Base-by-base conservation (phyloP, 2,888 invertebrate species). In the Trachelus troglodyta region DNA sequence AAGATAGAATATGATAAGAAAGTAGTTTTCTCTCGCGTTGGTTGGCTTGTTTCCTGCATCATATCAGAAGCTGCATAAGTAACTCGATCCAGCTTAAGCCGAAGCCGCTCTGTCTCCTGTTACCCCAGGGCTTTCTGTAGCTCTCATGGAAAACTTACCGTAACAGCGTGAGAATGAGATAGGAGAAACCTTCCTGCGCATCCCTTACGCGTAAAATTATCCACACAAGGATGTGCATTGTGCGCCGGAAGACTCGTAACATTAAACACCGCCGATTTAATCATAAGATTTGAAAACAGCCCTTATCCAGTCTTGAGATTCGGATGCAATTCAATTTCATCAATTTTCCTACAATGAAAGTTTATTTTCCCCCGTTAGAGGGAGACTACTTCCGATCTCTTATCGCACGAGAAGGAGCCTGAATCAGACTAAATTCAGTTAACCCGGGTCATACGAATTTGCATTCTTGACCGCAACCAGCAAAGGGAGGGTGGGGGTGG, bases 391-490 rank as follows among this genome's bases (percentile, higher is more conserved):
- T 40, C 40, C 40, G 4, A 6, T 23, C 23, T 40, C 40, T 40
- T 40, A 23, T 40, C 40, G 40, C 1, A 3, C 0, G 11, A 71
- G 30, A 71, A 33, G 9, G 1, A 33, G 33, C 30, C 71, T 71
- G n/a, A 30, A 23, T 6, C 9, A 71, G 71, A 11, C 9, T 34
- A 71, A 71, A 30, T 33, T 3, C 11, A 11, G 30, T 31, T 31
- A 15, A 30, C 71, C 71, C 9, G 30, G 31, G 12, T 56, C 34
- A 73, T 73, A 83, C 83, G 84, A 85, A 87, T 88, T 87, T 88
- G 87, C 87, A 87, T 88, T 87, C 86, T 87, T 86, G 87, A 88
- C 88, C 86, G 86, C 86, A 83, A 85, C 81, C 82, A 83, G 75
- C 74, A 68, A 30, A 37, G 23, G 34, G 30, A 23, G 23, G 75